Percentiles rank a stretch among this genome's conserved stretches.
These are phyloP conservation scores for Catharus minimus DNA, from an alignment of 2,113 vertebrate genomes.

Conservation along the genomic window DNA sequence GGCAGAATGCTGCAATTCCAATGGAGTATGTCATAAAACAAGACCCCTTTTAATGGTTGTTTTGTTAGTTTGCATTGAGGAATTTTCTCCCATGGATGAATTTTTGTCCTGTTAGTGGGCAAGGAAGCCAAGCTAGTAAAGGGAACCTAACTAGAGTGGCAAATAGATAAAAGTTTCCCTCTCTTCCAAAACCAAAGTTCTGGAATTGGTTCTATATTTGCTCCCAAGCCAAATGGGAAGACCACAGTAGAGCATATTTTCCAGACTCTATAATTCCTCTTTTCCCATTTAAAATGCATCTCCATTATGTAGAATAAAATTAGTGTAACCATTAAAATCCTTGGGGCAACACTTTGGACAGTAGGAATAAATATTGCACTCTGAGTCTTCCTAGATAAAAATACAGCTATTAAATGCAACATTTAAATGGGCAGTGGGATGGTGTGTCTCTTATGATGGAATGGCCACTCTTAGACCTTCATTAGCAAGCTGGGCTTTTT, in stretches of 20 bases:
- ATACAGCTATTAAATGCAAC: not conserved
- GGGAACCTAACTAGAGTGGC: not conserved
- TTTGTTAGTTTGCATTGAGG: slow-evolving; percentile 45
- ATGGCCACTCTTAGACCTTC: not conserved
- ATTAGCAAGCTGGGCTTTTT: not conserved
- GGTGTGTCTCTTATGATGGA: not conserved
- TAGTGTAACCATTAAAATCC: not conserved
- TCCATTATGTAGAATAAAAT: not conserved
- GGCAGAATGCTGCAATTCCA: slow-evolving; percentile 71
- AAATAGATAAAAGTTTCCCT: not conserved
- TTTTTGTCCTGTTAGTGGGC: slow-evolving; percentile 8
- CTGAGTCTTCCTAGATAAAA: not conserved
- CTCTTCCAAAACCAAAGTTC: not conserved
- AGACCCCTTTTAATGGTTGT: slow-evolving; percentile 56
- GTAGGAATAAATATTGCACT: not conserved
- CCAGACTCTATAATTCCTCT: not conserved
- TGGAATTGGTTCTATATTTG: not conserved
- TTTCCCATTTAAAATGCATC: not conserved
- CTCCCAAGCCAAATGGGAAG: not conserved
- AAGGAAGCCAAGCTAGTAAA: not conserved
- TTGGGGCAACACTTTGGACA: not conserved
- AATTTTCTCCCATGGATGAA: slow-evolving; percentile 35
- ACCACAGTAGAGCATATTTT: not conserved
- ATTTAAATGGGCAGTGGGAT: not conserved
- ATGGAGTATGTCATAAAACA: slow-evolving; percentile 63